Conservation (phyloP, 1,140 invertebrate genomes). For the Meloidogyne exigua region DNA sequence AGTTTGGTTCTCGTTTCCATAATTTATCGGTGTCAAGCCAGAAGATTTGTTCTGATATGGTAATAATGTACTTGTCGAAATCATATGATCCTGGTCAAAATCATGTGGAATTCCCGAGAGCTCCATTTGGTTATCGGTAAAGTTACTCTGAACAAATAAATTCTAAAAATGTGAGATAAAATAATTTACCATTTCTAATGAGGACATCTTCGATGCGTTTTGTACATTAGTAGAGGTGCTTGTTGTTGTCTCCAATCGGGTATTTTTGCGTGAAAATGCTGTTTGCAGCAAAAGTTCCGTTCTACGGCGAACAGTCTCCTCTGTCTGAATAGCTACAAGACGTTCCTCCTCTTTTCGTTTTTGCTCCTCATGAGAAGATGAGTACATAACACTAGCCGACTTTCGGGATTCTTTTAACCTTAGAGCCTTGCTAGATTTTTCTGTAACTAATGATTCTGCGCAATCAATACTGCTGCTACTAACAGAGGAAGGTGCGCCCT, state of each 20-base stretch:
- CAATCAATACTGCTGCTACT: not conserved
- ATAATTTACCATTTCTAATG: not conserved
- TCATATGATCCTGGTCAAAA: not conserved
- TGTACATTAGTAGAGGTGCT: not conserved
- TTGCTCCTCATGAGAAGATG: not conserved
- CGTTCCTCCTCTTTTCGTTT: not conserved
- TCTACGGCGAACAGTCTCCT: not conserved
- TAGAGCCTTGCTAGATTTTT: not conserved
- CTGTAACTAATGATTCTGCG: not conserved
- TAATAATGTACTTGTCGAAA: not conserved
- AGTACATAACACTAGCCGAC: not conserved
- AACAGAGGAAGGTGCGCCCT: not conserved
- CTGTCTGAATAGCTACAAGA: constrained; percentile 1
- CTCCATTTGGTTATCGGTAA: not conserved
- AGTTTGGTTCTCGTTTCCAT: constrained; percentile 5
- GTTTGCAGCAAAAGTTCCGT: not conserved
- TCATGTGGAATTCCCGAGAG: constrained; percentile 23
- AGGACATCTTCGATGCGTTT: not conserved
- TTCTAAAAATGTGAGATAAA: not conserved
- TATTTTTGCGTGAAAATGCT: not conserved
- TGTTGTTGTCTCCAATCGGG: not conserved
- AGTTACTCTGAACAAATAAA: not conserved
- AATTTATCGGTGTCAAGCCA: constrained; percentile 20
- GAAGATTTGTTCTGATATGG: not conserved
- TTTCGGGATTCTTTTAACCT: not conserved